phyloP scores from a whole-genome alignment of 1,140 invertebrate species.

The Vanessa atalanta region DNA sequence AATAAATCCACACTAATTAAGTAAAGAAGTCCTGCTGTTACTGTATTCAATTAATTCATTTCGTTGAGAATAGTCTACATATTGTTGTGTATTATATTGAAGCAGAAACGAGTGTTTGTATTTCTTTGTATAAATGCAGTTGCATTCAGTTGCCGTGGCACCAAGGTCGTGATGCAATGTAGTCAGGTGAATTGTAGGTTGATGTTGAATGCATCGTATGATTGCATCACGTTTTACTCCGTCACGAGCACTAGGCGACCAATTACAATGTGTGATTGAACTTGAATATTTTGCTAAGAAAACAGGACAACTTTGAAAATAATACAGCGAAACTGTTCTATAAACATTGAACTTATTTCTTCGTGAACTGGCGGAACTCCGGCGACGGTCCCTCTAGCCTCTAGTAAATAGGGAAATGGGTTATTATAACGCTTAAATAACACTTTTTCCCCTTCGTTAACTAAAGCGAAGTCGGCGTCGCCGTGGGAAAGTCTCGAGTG shows the following conservation, averaged over 20 bases:
- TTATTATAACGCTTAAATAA: slow-evolving; percentile 60
- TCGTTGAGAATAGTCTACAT: neutral
- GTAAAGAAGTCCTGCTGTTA: neutral
- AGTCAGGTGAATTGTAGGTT: slow-evolving; percentile 59
- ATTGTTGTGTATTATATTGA: neutral
- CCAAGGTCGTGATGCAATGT: slow-evolving; percentile 74
- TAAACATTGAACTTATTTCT: slow-evolving; percentile 48
- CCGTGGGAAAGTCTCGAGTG: slow-evolving; percentile 66
- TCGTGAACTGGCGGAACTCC: slow-evolving; percentile 51
- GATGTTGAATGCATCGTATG: slow-evolving; percentile 55
- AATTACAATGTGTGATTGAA: slow-evolving; percentile 25
- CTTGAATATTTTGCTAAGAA: slow-evolving; percentile 24
- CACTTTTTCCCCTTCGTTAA: slow-evolving; percentile 51
- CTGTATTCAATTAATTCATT: neutral
- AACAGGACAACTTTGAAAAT: neutral
- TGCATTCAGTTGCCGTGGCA: slow-evolving; percentile 64
- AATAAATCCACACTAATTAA: neutral
- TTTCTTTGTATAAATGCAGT: slow-evolving; percentile 49
- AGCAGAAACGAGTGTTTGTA: neutral
- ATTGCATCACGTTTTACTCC: slow-evolving; percentile 52
- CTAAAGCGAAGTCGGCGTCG: slow-evolving; percentile 33
- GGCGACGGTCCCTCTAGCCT: slow-evolving; percentile 41
- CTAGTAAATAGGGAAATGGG: slow-evolving; percentile 59
- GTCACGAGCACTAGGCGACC: slow-evolving; percentile 26
- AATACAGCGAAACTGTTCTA: slow-evolving; percentile 25